Percentiles rank a stretch among this genome's conserved stretches.
Evolutionary conservation across 2,113 vertebrate species (phyloP).

Genomic region (Fulmarus glacialis): DNA sequence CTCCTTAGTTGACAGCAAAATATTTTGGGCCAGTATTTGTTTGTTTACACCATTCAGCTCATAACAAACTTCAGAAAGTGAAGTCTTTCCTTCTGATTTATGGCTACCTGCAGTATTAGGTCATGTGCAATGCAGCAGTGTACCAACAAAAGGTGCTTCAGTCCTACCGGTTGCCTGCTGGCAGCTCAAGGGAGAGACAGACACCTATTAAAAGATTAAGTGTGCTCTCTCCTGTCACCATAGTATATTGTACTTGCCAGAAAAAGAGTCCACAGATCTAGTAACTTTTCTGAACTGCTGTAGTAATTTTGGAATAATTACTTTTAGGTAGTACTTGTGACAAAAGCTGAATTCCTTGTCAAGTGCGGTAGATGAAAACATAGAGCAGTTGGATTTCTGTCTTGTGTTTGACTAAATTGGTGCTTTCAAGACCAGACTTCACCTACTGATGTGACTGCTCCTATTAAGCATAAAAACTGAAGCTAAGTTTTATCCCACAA

Average conservation of each 20-base stretch:
- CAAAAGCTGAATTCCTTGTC: not conserved
- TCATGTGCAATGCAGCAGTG: not conserved
- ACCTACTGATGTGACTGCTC: not conserved
- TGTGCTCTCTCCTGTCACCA: not conserved
- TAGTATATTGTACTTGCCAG: rapidly evolving
- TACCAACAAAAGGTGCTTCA: not conserved
- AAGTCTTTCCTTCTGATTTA: not conserved
- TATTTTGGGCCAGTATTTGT: not conserved
- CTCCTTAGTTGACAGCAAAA: not conserved
- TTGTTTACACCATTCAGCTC: not conserved
- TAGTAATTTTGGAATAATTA: not conserved
- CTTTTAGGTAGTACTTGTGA: not conserved
- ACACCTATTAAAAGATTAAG: not conserved
- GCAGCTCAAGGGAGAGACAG: not conserved
- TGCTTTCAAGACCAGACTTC: not conserved
- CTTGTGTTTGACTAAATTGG: not conserved
- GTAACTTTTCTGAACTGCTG: not conserved
- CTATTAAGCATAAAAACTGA: not conserved
- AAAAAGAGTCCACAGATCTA: too few species aligned
- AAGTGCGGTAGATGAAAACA: not conserved
- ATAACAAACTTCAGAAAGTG: not conserved
- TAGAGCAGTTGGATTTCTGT: not conserved
- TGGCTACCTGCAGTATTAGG: not conserved
- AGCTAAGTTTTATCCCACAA: not conserved
- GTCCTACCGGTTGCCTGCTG: not conserved